A percentile compares a stretch with the other conserved stretches of the same genome.
These are phyloP conservation scores for Scophthalmus maximus DNA, from an alignment of 2,113 vertebrate species.

Conservation along the genomic window DNA sequence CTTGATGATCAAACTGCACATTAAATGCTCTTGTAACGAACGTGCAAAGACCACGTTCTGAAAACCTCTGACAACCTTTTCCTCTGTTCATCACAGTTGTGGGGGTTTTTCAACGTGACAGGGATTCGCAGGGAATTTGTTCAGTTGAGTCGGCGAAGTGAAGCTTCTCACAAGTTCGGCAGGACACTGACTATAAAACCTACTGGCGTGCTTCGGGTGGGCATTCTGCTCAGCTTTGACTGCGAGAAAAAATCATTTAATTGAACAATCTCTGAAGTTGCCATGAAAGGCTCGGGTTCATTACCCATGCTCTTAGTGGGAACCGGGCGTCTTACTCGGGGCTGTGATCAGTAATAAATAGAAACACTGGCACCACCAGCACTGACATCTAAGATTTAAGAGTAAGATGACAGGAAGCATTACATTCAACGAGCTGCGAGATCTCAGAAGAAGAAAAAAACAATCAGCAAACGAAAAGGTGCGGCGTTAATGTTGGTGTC, in stretches of 20 bases:
- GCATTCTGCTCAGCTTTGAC: slow-evolving; percentile 17
- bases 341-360: slow-evolving; percentile 31
- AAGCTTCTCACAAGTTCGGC: slow-evolving; percentile 4
- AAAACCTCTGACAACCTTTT: not conserved
- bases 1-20: not conserved
- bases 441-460: not conserved
- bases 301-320: slow-evolving; percentile 38
- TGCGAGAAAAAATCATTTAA: slow-evolving; percentile 26
- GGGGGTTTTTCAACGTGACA: not conserved
- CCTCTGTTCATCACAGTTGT: not conserved
- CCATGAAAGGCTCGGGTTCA: slow-evolving; percentile 42
- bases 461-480: slow-evolving; percentile 1
- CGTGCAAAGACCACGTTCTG: not conserved
- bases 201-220: not conserved
- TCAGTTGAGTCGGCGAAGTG: not conserved
- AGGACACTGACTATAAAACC: not conserved
- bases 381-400: slow-evolving; percentile 4
- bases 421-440: not conserved
- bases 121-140: slow-evolving; percentile 8
- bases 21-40: not conserved
- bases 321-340: not conserved
- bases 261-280: slow-evolving; percentile 46
- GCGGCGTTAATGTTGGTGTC: not conserved
- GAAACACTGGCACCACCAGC: slow-evolving; percentile 15
- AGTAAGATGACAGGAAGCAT: not conserved